Conservation (phyloP, 2,888 invertebrate species). For the Euzophera pinguis region DNA sequence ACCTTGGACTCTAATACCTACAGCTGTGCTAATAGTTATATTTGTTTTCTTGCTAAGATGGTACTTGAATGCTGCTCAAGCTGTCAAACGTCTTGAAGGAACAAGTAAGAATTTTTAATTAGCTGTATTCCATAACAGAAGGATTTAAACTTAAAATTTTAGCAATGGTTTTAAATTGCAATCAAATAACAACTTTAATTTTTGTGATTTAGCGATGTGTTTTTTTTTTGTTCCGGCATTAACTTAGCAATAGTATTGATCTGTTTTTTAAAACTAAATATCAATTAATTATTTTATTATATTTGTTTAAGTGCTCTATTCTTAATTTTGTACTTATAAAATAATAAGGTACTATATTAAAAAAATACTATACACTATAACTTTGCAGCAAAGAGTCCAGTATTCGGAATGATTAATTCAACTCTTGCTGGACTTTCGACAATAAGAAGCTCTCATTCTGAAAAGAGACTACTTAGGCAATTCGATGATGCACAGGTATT, state of each 20-base stretch:
- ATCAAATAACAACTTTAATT: no score
- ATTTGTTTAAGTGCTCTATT: no score
- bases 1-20: constrained; percentile 66
- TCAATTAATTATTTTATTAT: neutral
- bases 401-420: constrained; percentile 88
- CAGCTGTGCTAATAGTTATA: constrained; percentile 59
- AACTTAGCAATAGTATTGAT: no score
- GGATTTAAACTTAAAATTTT: neutral
- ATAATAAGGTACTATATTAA: no score
- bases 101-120: constrained; percentile 72
- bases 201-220: no score
- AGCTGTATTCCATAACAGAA: no score
- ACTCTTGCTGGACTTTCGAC: constrained; percentile 87
- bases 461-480: constrained; percentile 78
- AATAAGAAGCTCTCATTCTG: constrained; percentile 84
- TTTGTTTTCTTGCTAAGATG: constrained; percentile 83
- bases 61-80: constrained; percentile 87
- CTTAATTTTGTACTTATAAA: no score
- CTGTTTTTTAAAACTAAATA: no score
- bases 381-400: constrained; percentile 85
- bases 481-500: constrained; percentile 81
- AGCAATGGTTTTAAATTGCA: no score
- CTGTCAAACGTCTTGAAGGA: constrained; percentile 86
- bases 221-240: no score
- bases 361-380: neutral